Evolutionary conservation across 92 coral and sea anemone genomes (phyloP).

Genomic region (Palythoa grandis): DNA sequence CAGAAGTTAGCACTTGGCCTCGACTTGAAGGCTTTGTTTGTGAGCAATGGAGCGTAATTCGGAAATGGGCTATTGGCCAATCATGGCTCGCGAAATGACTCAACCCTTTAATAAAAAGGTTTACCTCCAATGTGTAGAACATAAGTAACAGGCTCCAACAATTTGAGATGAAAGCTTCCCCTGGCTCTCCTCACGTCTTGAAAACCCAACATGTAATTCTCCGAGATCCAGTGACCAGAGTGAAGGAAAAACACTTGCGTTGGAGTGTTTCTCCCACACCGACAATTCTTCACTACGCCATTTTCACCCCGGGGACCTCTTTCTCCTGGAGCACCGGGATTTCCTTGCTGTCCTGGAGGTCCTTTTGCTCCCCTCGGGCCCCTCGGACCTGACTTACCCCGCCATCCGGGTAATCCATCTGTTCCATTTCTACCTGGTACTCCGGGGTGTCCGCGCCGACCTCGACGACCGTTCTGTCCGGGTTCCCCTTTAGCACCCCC

Average conservation of each 20-base stretch:
- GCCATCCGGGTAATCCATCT: slow-evolving; percentile 84
- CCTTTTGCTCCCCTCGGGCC: slow-evolving; percentile 82
- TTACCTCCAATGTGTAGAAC: slow-evolving; percentile 86
- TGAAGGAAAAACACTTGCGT: slow-evolving; percentile 76
- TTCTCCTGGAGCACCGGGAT: slow-evolving; percentile 67
- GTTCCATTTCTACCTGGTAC: slow-evolving; percentile 77
- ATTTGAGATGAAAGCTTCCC: slow-evolving; percentile 74
- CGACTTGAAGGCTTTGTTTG: no score
- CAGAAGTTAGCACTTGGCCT: no score
- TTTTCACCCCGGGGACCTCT: slow-evolving; percentile 78
- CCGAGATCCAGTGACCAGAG: slow-evolving; percentile 83
- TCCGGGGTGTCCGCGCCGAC: slow-evolving; percentile 72
- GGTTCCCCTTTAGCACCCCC: slow-evolving; percentile 73
- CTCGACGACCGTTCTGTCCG: slow-evolving; percentile 73
- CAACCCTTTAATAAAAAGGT: background rate
- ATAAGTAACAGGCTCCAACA: slow-evolving; percentile 76
- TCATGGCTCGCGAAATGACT: no score
- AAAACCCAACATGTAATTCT: slow-evolving; percentile 78
- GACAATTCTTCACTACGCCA: slow-evolving; percentile 64
- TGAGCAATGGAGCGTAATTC: no score
- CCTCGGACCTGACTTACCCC: slow-evolving; percentile 83
- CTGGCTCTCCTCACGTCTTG: slow-evolving; percentile 71
- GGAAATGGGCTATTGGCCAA: no score
- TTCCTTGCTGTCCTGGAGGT: slow-evolving; percentile 67
- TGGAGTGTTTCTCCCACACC: slow-evolving; percentile 72